These are phyloP conservation scores for Cyclophora albipunctata DNA, from an alignment of 2,888 invertebrate genomes.

Conservation along the genomic window DNA sequence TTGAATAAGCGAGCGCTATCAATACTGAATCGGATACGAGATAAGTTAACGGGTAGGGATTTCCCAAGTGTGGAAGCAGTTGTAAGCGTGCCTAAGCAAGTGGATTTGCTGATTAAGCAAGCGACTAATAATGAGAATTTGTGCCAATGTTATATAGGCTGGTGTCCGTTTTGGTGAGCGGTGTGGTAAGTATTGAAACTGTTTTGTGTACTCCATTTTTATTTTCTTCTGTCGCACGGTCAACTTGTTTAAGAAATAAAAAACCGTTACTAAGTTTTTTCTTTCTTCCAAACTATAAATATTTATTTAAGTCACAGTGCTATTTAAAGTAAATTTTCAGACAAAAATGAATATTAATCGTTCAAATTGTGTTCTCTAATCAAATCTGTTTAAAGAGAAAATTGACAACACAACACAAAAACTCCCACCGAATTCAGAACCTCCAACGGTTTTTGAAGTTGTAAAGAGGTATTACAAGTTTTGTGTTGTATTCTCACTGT, in stretches of 20 bases:
- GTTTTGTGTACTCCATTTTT: conserved; percentile 3
- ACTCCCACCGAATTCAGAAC: no score
- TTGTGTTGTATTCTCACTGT: no score
- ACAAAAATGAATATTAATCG: no score
- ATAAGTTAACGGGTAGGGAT: conserved; percentile 95
- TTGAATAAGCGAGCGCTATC: conserved; percentile 94
- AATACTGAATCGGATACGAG: conserved; percentile 92
- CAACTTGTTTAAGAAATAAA: no score
- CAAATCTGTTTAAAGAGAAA: no score
- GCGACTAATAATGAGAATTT: conserved; percentile 98
- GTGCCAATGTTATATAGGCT: conserved; percentile 99
- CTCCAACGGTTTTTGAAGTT: no score
- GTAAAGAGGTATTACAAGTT: no score
- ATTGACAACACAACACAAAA: no score
- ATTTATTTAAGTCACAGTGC: no score
- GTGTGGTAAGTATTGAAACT: conserved; percentile 1
- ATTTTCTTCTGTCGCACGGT: neutral
- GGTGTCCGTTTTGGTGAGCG: conserved; percentile 88
- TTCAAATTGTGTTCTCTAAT: no score
- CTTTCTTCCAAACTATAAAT: no score
- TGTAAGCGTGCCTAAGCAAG: conserved; percentile 90
- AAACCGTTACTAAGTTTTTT: neutral
- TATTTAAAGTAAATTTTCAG: no score
- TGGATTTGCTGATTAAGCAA: conserved; percentile 93
- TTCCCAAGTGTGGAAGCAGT: conserved; percentile 84